Evolutionary conservation across 2,113 vertebrate species (phyloP).

Genomic region (Psittacula cyanocephala): DNA sequence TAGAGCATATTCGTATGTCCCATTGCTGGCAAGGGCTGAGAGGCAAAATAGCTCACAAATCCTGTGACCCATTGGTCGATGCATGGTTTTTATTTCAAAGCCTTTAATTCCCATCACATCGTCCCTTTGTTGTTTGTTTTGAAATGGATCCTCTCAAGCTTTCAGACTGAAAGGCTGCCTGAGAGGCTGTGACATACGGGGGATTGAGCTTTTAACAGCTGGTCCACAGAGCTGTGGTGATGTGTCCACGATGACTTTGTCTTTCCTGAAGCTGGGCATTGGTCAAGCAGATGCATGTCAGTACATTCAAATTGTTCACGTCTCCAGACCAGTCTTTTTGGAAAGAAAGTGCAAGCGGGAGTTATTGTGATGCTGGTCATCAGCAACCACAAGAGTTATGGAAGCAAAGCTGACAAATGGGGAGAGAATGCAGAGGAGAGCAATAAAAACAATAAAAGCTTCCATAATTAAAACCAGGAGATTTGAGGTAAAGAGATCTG

Average conservation of each 20-base stretch:
- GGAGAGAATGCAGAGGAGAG: too few species aligned
- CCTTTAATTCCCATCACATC: background rate
- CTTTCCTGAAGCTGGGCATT: background rate
- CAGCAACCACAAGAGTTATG: too few species aligned
- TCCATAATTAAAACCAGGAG: too few species aligned
- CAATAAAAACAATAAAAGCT: too few species aligned
- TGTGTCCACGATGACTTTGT: background rate
- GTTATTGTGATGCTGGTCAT: background rate
- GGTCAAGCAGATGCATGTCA: background rate
- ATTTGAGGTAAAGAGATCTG: too few species aligned
- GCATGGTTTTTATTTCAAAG: background rate
- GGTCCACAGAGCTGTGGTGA: background rate
- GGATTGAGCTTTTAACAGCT: background rate
- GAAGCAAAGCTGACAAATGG: too few species aligned
- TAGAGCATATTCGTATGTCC: background rate
- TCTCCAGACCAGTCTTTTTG: background rate
- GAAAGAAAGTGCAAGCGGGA: background rate
- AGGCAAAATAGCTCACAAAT: background rate
- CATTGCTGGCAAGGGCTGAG: background rate
- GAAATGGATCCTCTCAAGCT: background rate
- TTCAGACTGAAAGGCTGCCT: background rate
- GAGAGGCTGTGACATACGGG: background rate
- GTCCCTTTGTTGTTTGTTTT: background rate
- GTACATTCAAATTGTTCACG: background rate
- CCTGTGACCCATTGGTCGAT: background rate